Evolutionary conservation across 2,888 invertebrate species (phyloP).

Genomic region (Clostera curtula): DNA sequence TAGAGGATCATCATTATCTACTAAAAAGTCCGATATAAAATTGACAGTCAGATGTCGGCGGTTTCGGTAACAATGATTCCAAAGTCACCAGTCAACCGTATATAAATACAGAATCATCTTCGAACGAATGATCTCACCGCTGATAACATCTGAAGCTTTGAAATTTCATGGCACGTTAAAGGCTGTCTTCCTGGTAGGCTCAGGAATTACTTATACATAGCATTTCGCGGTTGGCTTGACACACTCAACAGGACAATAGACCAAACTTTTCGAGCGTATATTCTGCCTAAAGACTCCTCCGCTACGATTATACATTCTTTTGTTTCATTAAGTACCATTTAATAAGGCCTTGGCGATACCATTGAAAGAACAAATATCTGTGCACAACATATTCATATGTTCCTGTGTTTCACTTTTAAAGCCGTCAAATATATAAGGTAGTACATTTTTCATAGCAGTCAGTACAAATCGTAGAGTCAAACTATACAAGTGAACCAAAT

Average conservation of each 20-base stretch:
- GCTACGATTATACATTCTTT: slow-evolving; percentile 59
- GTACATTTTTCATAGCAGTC: slow-evolving; percentile 29
- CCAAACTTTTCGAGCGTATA: slow-evolving; percentile 12
- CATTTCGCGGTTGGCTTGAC: slow-evolving; percentile 11
- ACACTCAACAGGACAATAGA: slow-evolving; percentile 22
- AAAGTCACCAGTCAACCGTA: no score
- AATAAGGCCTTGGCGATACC: slow-evolving; percentile 46
- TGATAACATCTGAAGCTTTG: slow-evolving; percentile 5
- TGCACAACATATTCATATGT: slow-evolving; percentile 38
- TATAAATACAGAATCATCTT: no score
- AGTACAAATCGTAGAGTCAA: slow-evolving; percentile 32
- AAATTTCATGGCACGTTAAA: slow-evolving; percentile 14
- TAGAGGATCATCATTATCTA: no score
- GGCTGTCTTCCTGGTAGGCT: slow-evolving; percentile 9
- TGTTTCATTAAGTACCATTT: slow-evolving; percentile 50
- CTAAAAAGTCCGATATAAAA: no score
- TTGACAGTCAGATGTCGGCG: no score
- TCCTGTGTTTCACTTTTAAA: slow-evolving; percentile 34
- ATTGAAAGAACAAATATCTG: slow-evolving; percentile 44
- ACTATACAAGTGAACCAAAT: slow-evolving; percentile 21
- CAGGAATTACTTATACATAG: slow-evolving; percentile 9
- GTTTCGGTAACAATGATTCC: no score
- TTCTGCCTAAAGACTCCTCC: slow-evolving; percentile 14
- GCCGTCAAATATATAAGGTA: slow-evolving; percentile 52
- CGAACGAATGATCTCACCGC: no score